These are phyloP conservation scores for Phrynocephalus vlangalii DNA, from an alignment of 2,797 vertebrate species.

Conservation along the genomic window DNA sequence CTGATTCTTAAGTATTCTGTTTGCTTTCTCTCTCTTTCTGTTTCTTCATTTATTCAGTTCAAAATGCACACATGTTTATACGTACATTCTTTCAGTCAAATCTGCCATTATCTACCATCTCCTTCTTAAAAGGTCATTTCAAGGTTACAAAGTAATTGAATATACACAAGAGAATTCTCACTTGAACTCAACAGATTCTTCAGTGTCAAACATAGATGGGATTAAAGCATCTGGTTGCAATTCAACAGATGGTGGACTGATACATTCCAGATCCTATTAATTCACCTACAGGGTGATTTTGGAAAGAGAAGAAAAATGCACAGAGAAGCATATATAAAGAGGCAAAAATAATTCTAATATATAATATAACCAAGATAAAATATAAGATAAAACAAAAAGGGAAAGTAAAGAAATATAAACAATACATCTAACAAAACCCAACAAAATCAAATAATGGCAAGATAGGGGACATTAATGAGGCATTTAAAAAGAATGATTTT, in stretches of 20 bases:
- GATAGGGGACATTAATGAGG: too few species aligned
- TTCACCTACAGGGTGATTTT: slow-evolving; percentile 45
- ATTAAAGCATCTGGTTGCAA: slow-evolving; percentile 56
- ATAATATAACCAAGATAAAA: too few species aligned
- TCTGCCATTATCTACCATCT: slow-evolving; percentile 72
- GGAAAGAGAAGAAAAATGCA: slow-evolving; percentile 39
- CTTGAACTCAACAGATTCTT: slow-evolving; percentile 60
- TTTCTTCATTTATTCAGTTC: slow-evolving; percentile 44
- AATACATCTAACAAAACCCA: too few species aligned
- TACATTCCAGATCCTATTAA: slow-evolving; percentile 50
- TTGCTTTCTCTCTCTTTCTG: slow-evolving; percentile 40
- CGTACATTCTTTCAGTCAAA: slow-evolving; percentile 66
- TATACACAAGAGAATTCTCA: slow-evolving; percentile 69
- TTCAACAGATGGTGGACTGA: slow-evolving; percentile 51
- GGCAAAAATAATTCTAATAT: slow-evolving; percentile 47
- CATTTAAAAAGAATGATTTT: too few species aligned
- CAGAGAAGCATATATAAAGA: slow-evolving; percentile 29
- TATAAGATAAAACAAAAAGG: too few species aligned
- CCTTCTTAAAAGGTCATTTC: slow-evolving; percentile 70
- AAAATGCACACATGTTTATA: slow-evolving; percentile 46
- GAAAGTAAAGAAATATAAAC: too few species aligned
- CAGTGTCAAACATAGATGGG: slow-evolving; percentile 45
- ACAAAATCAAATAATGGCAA: too few species aligned
- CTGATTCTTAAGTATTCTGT: slow-evolving; percentile 37
- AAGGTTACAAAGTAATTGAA: slow-evolving; percentile 75